Percentiles rank a stretch among this genome's conserved stretches.
Conservation (phyloP, 2,888 invertebrate genomes). For the Anarsia innoxiella region DNA sequence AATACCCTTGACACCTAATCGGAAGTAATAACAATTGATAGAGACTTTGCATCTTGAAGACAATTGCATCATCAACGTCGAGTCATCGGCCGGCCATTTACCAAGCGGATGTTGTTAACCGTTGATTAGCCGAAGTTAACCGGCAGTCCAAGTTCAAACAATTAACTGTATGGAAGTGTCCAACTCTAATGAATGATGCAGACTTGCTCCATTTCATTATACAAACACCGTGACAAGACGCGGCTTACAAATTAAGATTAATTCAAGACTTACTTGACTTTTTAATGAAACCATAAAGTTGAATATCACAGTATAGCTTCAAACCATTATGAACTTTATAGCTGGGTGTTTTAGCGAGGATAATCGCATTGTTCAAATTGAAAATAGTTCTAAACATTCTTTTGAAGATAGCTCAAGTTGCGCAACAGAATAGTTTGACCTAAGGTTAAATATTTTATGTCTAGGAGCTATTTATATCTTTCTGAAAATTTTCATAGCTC, state of each 20-base stretch:
- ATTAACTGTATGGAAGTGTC: conserved; percentile 73
- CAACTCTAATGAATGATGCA: conserved; percentile 72
- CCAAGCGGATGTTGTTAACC: conserved; percentile 70
- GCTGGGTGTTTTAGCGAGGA: too few relatives aligned
- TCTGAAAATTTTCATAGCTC: too few relatives aligned
- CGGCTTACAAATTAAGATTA: conserved; percentile 69
- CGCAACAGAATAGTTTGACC: conserved; percentile 46
- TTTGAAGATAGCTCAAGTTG: conserved; percentile 31
- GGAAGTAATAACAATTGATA: conserved; percentile 57
- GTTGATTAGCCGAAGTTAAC: conserved; percentile 72
- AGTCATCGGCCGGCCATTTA: conserved; percentile 69
- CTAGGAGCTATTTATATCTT: conserved; percentile 50
- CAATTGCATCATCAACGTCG: conserved; percentile 65
- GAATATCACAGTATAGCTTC: too few relatives aligned
- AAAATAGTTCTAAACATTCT: conserved; percentile 19
- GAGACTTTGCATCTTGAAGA: conserved; percentile 40
- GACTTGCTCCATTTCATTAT: conserved; percentile 66
- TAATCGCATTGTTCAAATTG: too few relatives aligned
- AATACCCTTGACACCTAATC: conserved; percentile 65
- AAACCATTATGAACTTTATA: too few relatives aligned
- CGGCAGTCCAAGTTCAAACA: conserved; percentile 71
- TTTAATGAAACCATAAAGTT: too few relatives aligned
- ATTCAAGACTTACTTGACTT: conserved; percentile 54
- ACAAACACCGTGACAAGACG: conserved; percentile 70
- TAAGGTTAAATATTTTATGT: conserved; percentile 39